Conservation (phyloP, 2,888 invertebrate species). For the Incurvaria masculella region DNA sequence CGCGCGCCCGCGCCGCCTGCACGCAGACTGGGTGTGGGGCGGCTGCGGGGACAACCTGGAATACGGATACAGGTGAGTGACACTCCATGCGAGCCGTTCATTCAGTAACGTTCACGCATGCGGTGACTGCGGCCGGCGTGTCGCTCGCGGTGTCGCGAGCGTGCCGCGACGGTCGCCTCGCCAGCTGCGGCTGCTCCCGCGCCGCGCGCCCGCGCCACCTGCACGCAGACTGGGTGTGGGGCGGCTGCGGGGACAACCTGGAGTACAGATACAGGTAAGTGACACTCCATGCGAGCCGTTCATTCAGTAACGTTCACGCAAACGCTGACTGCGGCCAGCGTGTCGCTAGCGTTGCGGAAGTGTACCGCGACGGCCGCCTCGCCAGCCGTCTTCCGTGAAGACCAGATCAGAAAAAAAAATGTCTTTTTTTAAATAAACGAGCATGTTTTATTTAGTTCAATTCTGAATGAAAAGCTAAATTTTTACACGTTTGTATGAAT, state of each 20-base stretch:
- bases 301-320: too few relatives aligned
- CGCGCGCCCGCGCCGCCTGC: constrained; percentile 75
- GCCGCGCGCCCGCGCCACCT: constrained; percentile 79
- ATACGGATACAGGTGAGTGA: constrained; percentile 88
- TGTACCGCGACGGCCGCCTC: constrained; percentile 88
- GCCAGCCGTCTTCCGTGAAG: too few relatives aligned
- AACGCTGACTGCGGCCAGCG: constrained; percentile 85
- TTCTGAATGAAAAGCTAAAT: too few relatives aligned
- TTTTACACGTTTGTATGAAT: too few relatives aligned
- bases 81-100: too few relatives aligned
- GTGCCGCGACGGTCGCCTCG: constrained; percentile 86
- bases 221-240: constrained; percentile 95
- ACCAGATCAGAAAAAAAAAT: too few relatives aligned
- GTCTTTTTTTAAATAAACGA: too few relatives aligned
- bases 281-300: too few relatives aligned
- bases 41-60: constrained; percentile 97
- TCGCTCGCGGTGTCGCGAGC: constrained; percentile 85
- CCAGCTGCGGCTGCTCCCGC: constrained; percentile 87
- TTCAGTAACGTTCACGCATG: constrained; percentile 91
- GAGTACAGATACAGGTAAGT: constrained; percentile 93
- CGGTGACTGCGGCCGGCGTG: constrained; percentile 82
- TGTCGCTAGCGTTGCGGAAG: constrained; percentile 84
- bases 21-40: constrained; percentile 96
- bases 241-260: constrained; percentile 96
- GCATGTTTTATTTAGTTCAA: too few relatives aligned